These are phyloP conservation scores for Tinea semifulvella DNA, from an alignment of 2,888 invertebrate species.

Conservation along the genomic window DNA sequence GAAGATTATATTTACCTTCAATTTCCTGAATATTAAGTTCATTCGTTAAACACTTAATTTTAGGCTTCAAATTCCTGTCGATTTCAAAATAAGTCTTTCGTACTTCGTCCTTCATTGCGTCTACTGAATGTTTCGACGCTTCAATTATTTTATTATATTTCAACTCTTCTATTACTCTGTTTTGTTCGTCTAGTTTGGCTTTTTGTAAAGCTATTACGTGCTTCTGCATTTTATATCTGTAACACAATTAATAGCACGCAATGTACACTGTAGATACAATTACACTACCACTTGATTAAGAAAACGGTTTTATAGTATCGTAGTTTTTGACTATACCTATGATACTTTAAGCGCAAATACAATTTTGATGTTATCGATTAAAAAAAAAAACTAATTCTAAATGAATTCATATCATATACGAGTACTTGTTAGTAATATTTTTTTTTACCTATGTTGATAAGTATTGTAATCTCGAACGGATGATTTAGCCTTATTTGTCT, in stretches of 20 bases:
- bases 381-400: no score
- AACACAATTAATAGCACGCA: conserved; percentile 21
- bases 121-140: conserved; percentile 68
- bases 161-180: conserved; percentile 75
- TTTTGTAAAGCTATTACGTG: conserved; percentile 78
- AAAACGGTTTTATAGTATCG: no score
- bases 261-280: no score
- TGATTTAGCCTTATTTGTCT: conserved; percentile 33
- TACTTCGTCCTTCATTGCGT: conserved; percentile 65
- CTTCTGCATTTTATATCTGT: conserved; percentile 74
- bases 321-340: no score
- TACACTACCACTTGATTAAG: no score
- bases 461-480: conserved; percentile 42
- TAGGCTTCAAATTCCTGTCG: conserved; percentile 64
- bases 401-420: no score
- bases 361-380: no score
- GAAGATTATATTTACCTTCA: no score
- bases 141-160: conserved; percentile 74
- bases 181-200: conserved; percentile 75
- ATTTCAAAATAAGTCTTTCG: conserved; percentile 63
- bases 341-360: no score
- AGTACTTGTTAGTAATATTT: no score
- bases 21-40: conserved; percentile 51
- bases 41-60: conserved; percentile 60
- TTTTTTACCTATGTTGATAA: conserved; percentile 55